Conservation (phyloP, 2,888 invertebrate genomes). For the Calameuta pallipes region DNA sequence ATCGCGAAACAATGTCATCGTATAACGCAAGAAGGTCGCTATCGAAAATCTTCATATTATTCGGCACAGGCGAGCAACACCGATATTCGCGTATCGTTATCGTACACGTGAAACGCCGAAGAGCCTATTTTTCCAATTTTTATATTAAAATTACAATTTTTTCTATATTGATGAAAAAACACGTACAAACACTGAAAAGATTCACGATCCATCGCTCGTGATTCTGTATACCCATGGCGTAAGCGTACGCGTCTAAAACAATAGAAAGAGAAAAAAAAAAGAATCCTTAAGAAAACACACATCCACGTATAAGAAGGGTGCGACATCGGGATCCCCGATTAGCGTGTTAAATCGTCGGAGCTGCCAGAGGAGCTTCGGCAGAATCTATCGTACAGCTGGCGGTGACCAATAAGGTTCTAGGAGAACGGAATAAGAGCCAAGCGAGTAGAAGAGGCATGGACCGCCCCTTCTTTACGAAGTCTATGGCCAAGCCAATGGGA, state of each 20-base stretch:
- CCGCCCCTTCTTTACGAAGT: conserved; percentile 42
- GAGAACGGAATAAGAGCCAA: conserved; percentile 42
- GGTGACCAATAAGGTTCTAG: conserved; percentile 45
- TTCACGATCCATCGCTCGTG: background rate
- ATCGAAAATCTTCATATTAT: background rate
- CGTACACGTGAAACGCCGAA: too few relatives aligned
- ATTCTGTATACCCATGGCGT: background rate
- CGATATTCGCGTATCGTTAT: background rate
- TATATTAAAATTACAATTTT: background rate
- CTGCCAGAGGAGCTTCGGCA: background rate
- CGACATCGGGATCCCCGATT: background rate
- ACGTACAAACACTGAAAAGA: background rate
- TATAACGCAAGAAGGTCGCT: background rate
- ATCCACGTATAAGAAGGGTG: background rate
- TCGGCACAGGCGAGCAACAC: background rate
- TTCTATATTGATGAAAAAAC: background rate
- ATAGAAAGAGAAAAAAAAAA: background rate
- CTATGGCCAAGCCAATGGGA: conserved; percentile 41
- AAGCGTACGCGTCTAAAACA: background rate
- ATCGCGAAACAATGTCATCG: background rate
- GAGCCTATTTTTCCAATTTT: too few relatives aligned
- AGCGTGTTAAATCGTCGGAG: background rate
- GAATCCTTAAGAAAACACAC: background rate
- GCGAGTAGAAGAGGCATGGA: conserved; percentile 41
- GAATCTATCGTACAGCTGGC: conserved; percentile 10